phyloP scores from a whole-genome alignment of 2,888 invertebrate species.

The Pristionchus exspectatus region DNA sequence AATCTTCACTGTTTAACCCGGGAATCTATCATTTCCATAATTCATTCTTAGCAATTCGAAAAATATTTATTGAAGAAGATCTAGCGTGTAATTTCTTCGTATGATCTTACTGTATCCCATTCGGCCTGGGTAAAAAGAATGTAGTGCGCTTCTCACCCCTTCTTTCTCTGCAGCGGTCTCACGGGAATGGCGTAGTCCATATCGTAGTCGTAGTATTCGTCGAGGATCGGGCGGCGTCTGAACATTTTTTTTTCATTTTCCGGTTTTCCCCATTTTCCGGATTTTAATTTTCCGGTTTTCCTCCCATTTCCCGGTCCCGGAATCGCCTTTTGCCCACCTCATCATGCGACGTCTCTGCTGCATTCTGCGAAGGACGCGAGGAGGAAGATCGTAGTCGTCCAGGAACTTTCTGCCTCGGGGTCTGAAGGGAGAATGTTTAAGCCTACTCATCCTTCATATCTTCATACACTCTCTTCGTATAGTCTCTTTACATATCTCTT shows the following conservation, averaged over 20 bases:
- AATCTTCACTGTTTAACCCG: no score
- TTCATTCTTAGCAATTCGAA: no score
- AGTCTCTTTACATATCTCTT: no score
- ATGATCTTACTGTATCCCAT: no score
- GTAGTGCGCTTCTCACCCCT: background rate
- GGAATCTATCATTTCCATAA: no score
- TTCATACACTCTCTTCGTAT: no score
- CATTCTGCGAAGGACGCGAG: conserved; percentile 1
- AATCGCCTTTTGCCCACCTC: background rate
- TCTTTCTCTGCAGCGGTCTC: conserved; percentile 27
- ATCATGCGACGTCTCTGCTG: conserved; percentile 9
- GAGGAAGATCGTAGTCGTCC: conserved; percentile 49
- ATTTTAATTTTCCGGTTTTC: background rate
- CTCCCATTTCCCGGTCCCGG: background rate
- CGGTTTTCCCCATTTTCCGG: background rate
- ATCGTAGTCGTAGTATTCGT: conserved; percentile 57
- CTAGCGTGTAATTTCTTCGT: no score
- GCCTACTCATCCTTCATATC: no score
- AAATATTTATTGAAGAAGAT: no score
- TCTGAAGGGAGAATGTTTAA: no score
- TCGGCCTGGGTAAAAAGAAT: no score
- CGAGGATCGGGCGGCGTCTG: conserved; percentile 51
- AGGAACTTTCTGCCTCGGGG: conserved; percentile 24
- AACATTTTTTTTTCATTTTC: background rate
- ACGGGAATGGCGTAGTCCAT: conserved; percentile 30